Evolutionary conservation across 2,888 invertebrate species (phyloP), one percentile per base, ranked within the genome.

Genomic region (Agrotis puta): DNA sequence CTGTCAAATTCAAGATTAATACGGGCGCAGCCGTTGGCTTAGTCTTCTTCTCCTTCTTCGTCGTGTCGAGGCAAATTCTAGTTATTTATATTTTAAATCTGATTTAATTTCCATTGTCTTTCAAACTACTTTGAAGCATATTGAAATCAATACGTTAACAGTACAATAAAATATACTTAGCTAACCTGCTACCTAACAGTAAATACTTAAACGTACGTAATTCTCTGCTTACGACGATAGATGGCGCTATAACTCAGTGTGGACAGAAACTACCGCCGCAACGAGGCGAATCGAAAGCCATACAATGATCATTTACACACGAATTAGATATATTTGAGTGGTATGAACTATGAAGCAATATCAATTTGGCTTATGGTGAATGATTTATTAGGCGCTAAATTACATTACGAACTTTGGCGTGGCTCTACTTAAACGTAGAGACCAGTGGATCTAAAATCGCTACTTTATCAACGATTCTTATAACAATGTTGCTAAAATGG

Each of bases 241-340:
- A 83, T 83, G 72, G 76, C 54, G 63, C 65, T 57, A 77, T 83
- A 76, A 79, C 71, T 83, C 84, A 77, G 53, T n/a, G 74, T 47
- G 64, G 76, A 81, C 76, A 56, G 66, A 66, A 79, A 81, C 84
- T 81, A 72, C 79, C 81, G 75, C 58, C 74, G 66, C 74, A 68
- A 67, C 56, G 70, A 79, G 73, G 79, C 70, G 73, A 82, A 82
- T 83, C 81, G 81, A 83, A 78, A 81, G 69, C 82, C 70, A 79
- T 61, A 50, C 27, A 53, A 61, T 70, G 58, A 74, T 74, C 79
- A 77, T 76, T 79, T 74, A 74, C 68, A 70, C 59, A 70, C 66
- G 53, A 70, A 76, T 80, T 70, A 70, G 66, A 80, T 70, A 56
- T 70, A 64, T 70, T 80, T 70, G 56, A 43, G 22, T 43, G 18